These are phyloP conservation scores for Macrotis lagotis DNA, from an alignment of 2,113 vertebrate genomes.

Conservation along the genomic window DNA sequence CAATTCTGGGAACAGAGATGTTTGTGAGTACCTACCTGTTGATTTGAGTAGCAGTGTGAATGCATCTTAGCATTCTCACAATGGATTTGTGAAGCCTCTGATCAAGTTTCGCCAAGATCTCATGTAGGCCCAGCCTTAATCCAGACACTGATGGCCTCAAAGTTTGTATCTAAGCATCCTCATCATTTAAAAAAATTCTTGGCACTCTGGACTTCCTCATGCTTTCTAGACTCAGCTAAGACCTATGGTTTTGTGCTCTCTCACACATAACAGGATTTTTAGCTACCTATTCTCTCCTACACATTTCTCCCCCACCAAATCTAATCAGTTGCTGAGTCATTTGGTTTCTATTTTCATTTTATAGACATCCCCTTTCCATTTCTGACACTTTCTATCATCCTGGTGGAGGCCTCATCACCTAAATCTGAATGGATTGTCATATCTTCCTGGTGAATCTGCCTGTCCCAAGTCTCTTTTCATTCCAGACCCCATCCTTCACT, in stretches of 20 bases:
- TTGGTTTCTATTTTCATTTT: background rate
- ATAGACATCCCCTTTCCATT: background rate
- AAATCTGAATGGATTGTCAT: background rate
- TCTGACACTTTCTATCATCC: background rate
- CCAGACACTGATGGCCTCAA: too few species aligned
- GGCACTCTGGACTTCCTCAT: too few species aligned
- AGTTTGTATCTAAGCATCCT: too few species aligned
- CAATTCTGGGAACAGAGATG: background rate
- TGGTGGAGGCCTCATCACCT: background rate
- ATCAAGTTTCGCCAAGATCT: background rate
- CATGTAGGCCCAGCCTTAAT: too few species aligned
- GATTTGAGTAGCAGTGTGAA: background rate
- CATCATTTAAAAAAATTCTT: too few species aligned
- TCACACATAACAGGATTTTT: too few species aligned
- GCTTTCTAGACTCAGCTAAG: too few species aligned
- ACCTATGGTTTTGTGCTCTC: background rate
- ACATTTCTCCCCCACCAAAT: background rate
- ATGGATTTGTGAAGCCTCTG: background rate
- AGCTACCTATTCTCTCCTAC: background rate
- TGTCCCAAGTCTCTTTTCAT: background rate
- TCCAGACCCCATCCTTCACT: background rate
- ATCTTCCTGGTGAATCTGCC: background rate
- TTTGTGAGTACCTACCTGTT: background rate
- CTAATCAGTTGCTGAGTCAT: background rate
- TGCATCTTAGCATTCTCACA: background rate